Evolutionary conservation across 2,888 invertebrate species (phyloP).

Genomic region (Lottia gigantea): DNA sequence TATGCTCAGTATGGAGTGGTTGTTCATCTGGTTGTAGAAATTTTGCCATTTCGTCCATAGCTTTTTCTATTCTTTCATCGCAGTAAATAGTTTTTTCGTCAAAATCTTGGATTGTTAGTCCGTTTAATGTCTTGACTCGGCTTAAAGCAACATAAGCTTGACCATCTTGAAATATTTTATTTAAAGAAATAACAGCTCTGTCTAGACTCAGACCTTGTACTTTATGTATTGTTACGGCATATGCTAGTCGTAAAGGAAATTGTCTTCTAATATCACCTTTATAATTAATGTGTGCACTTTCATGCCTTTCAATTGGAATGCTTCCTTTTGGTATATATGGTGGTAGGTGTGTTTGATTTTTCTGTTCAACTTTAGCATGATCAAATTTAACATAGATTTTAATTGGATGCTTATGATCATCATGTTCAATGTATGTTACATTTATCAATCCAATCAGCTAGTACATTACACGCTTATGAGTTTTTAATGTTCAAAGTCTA

Average conservation of each 20-base stretch:
- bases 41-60: slow-evolving; percentile 12
- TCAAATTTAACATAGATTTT: slow-evolving; percentile 23
- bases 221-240: slow-evolving; percentile 28
- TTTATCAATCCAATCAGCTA: neutral
- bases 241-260: slow-evolving; percentile 23
- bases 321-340: neutral
- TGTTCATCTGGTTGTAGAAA: too few relatives aligned
- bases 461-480: too few relatives aligned
- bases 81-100: slow-evolving; percentile 23
- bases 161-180: slow-evolving; percentile 24
- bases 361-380: slow-evolving; percentile 19
- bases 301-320: slow-evolving; percentile 16
- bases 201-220: slow-evolving; percentile 25
- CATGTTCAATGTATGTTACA: slow-evolving; percentile 8
- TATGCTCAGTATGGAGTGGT: neutral
- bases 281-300: slow-evolving; percentile 7
- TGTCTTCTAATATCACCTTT: slow-evolving; percentile 17
- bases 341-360: slow-evolving; percentile 8
- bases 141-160: slow-evolving; percentile 31
- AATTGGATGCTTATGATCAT: neutral
- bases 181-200: slow-evolving; percentile 22
- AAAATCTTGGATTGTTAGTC: slow-evolving; percentile 18
- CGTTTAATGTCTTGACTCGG: slow-evolving; percentile 23
- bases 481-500: too few relatives aligned
- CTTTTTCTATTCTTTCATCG: slow-evolving; percentile 17